Evolutionary conservation across 1,140 invertebrate genomes (phyloP).

Genomic region (Octopus bimaculoides): DNA sequence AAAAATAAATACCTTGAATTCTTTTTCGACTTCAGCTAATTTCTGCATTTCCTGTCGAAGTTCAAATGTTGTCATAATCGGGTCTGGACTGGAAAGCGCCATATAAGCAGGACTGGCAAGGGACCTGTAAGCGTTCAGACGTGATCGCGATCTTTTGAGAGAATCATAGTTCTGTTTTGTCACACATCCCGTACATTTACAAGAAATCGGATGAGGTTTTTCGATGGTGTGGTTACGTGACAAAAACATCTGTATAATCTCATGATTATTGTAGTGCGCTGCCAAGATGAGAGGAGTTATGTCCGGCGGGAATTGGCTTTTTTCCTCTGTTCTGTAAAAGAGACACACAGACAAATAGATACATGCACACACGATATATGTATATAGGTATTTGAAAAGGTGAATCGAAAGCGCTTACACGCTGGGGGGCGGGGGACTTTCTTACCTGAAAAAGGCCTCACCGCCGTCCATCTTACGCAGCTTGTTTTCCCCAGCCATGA

Average conservation of each 20-base stretch:
- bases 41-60: slow-evolving; percentile 63
- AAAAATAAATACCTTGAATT: slow-evolving; percentile 58
- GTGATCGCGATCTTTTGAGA: slow-evolving; percentile 49
- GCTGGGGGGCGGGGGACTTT: no score
- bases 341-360: no score
- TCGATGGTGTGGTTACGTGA: slow-evolving; percentile 55
- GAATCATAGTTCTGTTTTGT: slow-evolving; percentile 57
- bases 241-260: slow-evolving; percentile 57
- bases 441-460: slow-evolving; percentile 45
- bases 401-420: no score
- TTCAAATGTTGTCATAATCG: slow-evolving; percentile 67
- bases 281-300: slow-evolving; percentile 56
- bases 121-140: slow-evolving; percentile 56
- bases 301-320: slow-evolving; percentile 52
- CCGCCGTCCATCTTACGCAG: slow-evolving; percentile 46
- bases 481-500: slow-evolving; percentile 53
- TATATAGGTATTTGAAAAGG: no score
- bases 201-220: slow-evolving; percentile 64
- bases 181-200: slow-evolving; percentile 63
- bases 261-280: slow-evolving; percentile 56
- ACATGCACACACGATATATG: no score
- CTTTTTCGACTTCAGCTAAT: slow-evolving; percentile 58
- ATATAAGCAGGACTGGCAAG: slow-evolving; percentile 63
- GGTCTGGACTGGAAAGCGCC: slow-evolving; percentile 67
- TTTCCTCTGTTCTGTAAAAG: slow-evolving; percentile 39